A percentile compares a stretch with the other conserved stretches of the same genome.
Conservation (phyloP, 2,888 invertebrate species). For the Rotaria macrura region DNA sequence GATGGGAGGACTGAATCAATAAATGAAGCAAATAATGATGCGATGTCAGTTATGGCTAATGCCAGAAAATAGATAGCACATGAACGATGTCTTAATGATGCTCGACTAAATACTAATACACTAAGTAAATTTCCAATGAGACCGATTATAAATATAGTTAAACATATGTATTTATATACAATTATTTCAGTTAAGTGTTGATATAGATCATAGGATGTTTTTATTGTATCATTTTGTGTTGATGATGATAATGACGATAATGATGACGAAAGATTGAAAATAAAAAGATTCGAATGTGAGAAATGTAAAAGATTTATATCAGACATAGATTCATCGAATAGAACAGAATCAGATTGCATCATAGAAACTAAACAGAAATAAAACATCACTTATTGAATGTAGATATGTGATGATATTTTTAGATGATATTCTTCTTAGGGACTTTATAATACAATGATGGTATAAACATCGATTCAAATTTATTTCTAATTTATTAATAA, state of each 20-base stretch:
- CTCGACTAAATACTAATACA: conserved; percentile 17
- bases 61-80: conserved; percentile 19
- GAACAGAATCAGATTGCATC: neutral
- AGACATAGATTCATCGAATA: neutral
- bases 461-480: no score
- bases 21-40: neutral
- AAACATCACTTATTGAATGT: neutral
- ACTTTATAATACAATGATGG: no score
- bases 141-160: neutral
- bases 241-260: neutral
- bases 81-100: neutral
- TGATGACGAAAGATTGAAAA: neutral
- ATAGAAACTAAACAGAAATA: neutral
- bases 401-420: no score
- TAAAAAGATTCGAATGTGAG: neutral
- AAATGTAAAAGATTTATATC: neutral
- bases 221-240: neutral
- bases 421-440: no score
- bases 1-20: conserved; percentile 14
- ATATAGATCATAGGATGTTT: neutral
- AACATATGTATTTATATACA: conserved; percentile 2
- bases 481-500: no score
- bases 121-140: neutral
- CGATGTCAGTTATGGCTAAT: neutral
- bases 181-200: neutral